Percentiles rank a stretch among this genome's conserved stretches.
Evolutionary conservation across 1,140 invertebrate species (phyloP).

Genomic region (Drosophila auraria): DNA sequence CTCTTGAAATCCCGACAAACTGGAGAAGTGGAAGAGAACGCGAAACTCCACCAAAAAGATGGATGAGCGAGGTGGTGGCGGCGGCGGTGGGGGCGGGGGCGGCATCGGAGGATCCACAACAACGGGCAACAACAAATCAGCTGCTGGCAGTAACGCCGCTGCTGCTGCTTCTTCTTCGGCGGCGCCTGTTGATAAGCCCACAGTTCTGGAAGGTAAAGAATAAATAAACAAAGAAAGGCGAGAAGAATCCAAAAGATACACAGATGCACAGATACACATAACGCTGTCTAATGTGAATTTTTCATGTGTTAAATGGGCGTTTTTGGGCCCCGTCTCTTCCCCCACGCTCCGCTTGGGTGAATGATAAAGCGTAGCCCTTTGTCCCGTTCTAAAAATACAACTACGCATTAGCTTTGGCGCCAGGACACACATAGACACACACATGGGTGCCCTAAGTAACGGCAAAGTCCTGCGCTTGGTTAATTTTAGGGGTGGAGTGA

Average conservation of each 20-base stretch:
- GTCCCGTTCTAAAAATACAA: conserved; percentile 48
- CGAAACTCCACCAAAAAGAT: conserved; percentile 81
- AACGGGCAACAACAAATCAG: conserved; percentile 40
- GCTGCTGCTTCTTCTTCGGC: conserved; percentile 14
- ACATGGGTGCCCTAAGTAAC: not conserved
- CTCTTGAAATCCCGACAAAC: conserved; percentile 51
- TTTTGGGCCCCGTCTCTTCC: not conserved
- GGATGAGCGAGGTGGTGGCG: conserved; percentile 55
- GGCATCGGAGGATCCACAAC: conserved; percentile 20
- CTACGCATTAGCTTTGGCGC: conserved; percentile 51
- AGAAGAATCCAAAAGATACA: not conserved
- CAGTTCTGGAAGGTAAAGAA: conserved; percentile 78
- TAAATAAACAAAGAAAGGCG: not conserved
- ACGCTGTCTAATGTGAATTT: not conserved
- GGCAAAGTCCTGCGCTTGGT: not conserved
- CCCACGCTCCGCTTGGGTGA: not conserved
- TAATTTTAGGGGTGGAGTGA: conserved; percentile 28
- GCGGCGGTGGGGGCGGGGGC: conserved; percentile 7
- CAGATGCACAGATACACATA: conserved; percentile 14
- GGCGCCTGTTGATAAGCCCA: conserved; percentile 65
- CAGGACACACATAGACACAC: conserved; percentile 27
- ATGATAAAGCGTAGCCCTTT: conserved; percentile 17
- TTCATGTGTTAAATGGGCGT: conserved; percentile 31
- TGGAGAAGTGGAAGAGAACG: conserved; percentile 85
- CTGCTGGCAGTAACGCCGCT: conserved; percentile 40